phyloP scores from a whole-genome alignment of 2,113 vertebrate genomes.

The Oenanthe oenanthe region DNA sequence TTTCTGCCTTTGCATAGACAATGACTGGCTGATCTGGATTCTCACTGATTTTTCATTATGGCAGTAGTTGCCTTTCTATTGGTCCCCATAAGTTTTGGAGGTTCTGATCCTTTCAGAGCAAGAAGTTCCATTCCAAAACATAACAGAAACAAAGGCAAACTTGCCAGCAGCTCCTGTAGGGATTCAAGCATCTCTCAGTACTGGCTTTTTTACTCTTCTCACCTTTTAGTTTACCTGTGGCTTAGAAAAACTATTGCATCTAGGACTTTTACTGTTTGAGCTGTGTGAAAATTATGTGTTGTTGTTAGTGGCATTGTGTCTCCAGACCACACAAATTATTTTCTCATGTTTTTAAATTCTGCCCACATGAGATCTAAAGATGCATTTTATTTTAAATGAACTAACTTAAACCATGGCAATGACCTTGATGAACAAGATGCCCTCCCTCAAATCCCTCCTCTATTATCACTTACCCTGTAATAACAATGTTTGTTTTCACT shows the following conservation, averaged over 20 bases:
- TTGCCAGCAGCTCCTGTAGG: background rate
- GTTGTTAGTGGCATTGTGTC: background rate
- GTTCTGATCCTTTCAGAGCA: background rate
- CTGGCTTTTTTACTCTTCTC: background rate
- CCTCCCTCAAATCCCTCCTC: background rate
- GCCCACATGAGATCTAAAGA: background rate
- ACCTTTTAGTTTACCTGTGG: background rate
- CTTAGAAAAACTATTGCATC: background rate
- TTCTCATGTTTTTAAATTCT: background rate
- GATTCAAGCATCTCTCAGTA: background rate
- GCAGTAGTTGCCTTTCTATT: background rate
- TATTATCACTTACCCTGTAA: background rate
- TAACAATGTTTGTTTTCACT: background rate
- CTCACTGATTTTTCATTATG: background rate
- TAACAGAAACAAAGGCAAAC: background rate
- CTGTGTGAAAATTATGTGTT: background rate
- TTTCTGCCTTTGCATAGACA: background rate
- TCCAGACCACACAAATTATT: background rate
- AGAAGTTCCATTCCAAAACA: background rate
- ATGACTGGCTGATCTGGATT: background rate
- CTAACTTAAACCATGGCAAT: background rate
- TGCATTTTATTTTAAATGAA: background rate
- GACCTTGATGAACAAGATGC: background rate
- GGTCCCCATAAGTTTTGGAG: background rate
- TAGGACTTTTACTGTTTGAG: background rate